phyloP scores from a whole-genome alignment of 2,888 invertebrate genomes.

The Seladonia tumulorum region DNA sequence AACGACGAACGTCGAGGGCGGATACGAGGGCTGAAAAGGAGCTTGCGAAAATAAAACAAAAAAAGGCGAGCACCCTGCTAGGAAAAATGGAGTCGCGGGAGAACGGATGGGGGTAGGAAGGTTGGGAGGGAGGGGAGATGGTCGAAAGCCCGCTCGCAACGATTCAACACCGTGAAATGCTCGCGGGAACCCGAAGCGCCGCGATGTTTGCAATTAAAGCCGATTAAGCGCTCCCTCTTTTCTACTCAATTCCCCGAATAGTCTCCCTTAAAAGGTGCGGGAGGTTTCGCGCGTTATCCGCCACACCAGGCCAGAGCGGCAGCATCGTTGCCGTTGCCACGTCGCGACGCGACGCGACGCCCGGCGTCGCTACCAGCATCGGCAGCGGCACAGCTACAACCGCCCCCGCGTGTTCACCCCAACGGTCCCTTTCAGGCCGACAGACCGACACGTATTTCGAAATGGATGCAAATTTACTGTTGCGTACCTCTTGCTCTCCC shows the following conservation, averaged over 20 bases:
- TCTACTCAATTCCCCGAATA: conserved; percentile 62
- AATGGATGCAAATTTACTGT: conserved; percentile 64
- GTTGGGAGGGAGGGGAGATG: background rate
- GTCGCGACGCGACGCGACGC: background rate
- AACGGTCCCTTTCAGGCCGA: conserved; percentile 40
- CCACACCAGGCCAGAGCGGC: conserved; percentile 1
- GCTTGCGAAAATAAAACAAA: background rate
- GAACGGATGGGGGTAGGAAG: background rate
- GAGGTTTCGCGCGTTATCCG: conserved; percentile 49
- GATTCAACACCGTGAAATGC: conserved; percentile 66
- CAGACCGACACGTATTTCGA: conserved; percentile 62
- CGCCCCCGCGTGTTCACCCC: background rate
- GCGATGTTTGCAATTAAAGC: conserved; percentile 67
- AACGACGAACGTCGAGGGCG: background rate
- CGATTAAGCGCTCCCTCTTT: conserved; percentile 65
- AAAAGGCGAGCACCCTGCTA: background rate
- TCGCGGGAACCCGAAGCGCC: conserved; percentile 56
- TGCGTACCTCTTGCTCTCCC: conserved; percentile 55
- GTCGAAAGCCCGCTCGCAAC: conserved; percentile 21
- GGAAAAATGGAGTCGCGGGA: background rate
- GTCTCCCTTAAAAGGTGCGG: conserved; percentile 57
- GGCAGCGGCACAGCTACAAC: background rate
- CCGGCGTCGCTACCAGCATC: conserved; percentile 1
- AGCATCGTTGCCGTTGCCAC: background rate
- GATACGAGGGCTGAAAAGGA: conserved; percentile 34